Percentiles rank a stretch among this genome's conserved stretches.
Evolutionary conservation across 2,888 invertebrate genomes (phyloP).

Genomic region (Spisula solida): DNA sequence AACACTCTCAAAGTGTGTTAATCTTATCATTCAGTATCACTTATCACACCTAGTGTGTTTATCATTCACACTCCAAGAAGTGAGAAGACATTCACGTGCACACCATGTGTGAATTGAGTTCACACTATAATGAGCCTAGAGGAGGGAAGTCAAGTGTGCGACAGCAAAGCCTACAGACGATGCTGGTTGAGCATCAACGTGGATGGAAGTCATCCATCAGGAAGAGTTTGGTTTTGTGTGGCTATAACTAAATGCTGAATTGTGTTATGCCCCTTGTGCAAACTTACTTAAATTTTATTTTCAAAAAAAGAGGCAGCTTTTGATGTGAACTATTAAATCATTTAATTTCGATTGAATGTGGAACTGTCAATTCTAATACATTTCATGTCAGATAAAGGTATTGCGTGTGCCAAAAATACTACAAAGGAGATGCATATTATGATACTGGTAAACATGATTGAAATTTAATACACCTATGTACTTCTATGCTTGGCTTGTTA

Average conservation of each 20-base stretch:
- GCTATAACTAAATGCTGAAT: not conserved
- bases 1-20: conserved; percentile 23
- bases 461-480: not conserved
- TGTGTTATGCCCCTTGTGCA: conserved; percentile 28
- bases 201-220: not conserved
- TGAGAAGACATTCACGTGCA: not conserved
- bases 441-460: not conserved
- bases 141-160: conserved; percentile 2
- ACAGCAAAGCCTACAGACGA: not conserved
- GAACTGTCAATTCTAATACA: not conserved
- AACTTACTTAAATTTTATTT: conserved; percentile 9
- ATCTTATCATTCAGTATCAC: conserved; percentile 1
- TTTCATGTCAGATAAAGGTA: no score
- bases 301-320: conserved; percentile 45
- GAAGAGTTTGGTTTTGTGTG: not conserved
- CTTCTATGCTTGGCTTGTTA: not conserved
- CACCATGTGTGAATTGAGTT: not conserved
- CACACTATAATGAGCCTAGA: conserved; percentile 2
- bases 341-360: conserved; percentile 11
- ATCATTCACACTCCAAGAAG: not conserved
- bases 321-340: conserved; percentile 13
- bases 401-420: conserved; percentile 13
- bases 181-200: not conserved
- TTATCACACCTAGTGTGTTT: conserved; percentile 11
- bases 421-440: not conserved